Evolutionary conservation across 2,113 vertebrate species (phyloP).

Genomic region (Elaphurus davidianus): DNA sequence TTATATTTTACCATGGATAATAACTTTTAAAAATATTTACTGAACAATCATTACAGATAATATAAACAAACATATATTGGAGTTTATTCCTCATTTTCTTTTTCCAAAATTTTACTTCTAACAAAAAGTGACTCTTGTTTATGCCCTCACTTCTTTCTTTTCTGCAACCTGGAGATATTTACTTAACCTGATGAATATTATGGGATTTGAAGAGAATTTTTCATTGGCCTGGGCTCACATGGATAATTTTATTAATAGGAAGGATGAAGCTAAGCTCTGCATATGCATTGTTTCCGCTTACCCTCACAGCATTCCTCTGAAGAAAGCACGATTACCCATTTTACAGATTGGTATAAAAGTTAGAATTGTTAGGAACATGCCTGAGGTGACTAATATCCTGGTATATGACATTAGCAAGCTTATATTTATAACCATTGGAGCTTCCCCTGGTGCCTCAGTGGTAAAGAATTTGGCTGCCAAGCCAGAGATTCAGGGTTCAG

Average conservation of each 20-base stretch:
- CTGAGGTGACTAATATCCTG: not conserved
- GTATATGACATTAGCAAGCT: not conserved
- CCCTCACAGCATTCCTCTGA: not conserved
- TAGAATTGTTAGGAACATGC: not conserved
- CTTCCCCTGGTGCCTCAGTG: not conserved
- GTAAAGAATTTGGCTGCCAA: not conserved
- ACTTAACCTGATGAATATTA: not conserved
- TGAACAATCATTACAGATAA: no score
- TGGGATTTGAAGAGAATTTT: not conserved
- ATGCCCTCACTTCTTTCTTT: not conserved
- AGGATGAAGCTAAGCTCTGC: not conserved
- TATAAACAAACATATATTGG: not conserved
- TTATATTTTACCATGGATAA: not conserved
- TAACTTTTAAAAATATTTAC: not conserved
- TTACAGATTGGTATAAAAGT: not conserved
- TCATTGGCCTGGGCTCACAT: not conserved
- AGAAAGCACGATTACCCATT: not conserved
- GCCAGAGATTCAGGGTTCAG: not conserved
- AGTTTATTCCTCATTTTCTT: not conserved
- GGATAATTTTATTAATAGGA: not conserved
- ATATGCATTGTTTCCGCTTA: not conserved
- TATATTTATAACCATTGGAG: not conserved
- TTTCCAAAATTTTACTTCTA: not conserved
- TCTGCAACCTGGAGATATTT: not conserved
- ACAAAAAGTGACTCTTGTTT: not conserved